A percentile compares a stretch with the other conserved stretches of the same genome.
Conservation (phyloP, 1,140 invertebrate species). For the Ectropis grisescens region DNA sequence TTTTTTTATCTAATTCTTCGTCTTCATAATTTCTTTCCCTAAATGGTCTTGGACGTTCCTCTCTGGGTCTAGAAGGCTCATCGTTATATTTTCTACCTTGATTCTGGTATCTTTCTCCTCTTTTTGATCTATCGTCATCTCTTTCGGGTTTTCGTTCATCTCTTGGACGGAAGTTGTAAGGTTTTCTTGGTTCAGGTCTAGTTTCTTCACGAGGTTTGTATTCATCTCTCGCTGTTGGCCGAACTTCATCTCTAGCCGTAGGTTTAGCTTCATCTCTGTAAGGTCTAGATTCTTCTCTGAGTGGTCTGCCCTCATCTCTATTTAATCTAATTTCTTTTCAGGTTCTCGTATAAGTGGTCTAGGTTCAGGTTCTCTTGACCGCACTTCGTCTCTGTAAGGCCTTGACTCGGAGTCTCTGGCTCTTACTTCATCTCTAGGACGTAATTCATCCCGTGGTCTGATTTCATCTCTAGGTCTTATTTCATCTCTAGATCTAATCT, state of each 20-base stretch:
- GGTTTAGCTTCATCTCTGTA: constrained; percentile 17
- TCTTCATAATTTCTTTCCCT: constrained; percentile 42
- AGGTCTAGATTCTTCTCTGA: no score
- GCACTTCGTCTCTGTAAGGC: constrained; percentile 20
- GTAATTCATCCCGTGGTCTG: constrained; percentile 14
- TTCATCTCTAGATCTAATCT: no score
- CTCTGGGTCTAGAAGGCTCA: constrained; percentile 21
- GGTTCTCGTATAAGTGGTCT: no score
- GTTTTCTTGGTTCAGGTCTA: constrained; percentile 18
- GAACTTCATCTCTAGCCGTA: constrained; percentile 24
- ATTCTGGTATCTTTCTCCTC: constrained; percentile 24
- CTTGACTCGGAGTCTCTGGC: constrained; percentile 9
- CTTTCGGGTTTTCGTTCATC: constrained; percentile 21
- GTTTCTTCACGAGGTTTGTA: constrained; percentile 28
- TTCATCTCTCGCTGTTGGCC: constrained; percentile 19
- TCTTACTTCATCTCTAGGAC: constrained; percentile 11
- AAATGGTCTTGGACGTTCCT: constrained; percentile 32
- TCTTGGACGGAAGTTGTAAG: constrained; percentile 18
- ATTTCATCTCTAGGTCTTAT: no score
- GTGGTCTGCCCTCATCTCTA: constrained; percentile 16
- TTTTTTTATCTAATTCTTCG: constrained; percentile 37
- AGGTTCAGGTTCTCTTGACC: constrained; percentile 14
- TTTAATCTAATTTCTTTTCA: constrained; percentile 17
- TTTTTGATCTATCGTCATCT: constrained; percentile 8
- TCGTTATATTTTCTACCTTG: constrained; percentile 32